Conservation (phyloP, 2,113 vertebrate genomes). For the Lathamus discolor region DNA sequence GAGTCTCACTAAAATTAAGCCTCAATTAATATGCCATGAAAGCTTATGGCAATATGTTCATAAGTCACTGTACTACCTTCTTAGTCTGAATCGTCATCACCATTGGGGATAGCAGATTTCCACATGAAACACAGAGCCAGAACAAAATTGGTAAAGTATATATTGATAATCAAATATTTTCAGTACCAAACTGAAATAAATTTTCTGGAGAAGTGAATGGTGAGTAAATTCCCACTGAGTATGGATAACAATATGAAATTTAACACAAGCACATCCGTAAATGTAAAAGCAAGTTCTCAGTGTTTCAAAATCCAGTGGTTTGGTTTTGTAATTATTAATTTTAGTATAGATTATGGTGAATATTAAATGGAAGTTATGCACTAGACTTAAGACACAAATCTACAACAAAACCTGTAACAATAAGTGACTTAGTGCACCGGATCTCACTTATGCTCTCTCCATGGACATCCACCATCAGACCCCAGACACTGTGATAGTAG, state of each 20-base stretch:
- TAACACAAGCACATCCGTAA: not conserved
- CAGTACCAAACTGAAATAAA: not conserved
- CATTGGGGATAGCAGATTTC: not conserved
- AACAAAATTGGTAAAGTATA: not conserved
- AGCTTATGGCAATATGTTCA: not conserved
- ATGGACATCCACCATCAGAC: not conserved
- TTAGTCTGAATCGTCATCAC: not conserved
- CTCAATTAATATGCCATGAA: not conserved
- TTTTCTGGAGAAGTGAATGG: not conserved
- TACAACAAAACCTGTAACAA: not conserved
- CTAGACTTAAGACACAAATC: not conserved
- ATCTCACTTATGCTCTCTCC: not conserved
- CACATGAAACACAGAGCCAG: not conserved
- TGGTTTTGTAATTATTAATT: not conserved
- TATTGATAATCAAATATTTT: not conserved
- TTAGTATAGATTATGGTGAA: not conserved
- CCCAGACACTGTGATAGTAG: rapidly evolving
- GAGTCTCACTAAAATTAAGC: not conserved
- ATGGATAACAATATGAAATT: not conserved
- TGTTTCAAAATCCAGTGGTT: not conserved
- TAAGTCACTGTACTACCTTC: not conserved
- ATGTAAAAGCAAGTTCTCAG: not conserved
- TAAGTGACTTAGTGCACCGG: not conserved
- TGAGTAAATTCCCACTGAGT: not conserved
- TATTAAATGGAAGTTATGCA: not conserved